Evolutionary conservation across 2,888 invertebrate genomes (phyloP), one percentile per base, ranked within the genome.

Genomic region (Caenorhabditis uteleia): DNA sequence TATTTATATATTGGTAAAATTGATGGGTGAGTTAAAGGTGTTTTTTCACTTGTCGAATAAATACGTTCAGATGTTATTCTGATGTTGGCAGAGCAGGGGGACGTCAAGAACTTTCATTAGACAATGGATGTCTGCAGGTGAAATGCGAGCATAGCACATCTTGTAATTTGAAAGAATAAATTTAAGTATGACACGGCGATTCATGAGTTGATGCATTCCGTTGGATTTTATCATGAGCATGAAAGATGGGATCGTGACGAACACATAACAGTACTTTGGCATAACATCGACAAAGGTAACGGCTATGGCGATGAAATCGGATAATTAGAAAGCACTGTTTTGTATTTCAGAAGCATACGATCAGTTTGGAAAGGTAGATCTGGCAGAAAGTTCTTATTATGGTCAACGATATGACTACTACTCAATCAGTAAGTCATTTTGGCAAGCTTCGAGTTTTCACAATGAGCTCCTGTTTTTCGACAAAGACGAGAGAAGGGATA

Each of bases 181-280:
- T 44, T 59, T 14, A 44, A 83, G 66, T 78, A 81, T 55, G 83
- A 83, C 68, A 83, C 83, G 1, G 79, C 82, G 14, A 82, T 83
- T 25, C 83, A 83, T 58, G 83, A 83, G 48, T 49, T 83, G 43
- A 80, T 82, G 79, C 78, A 81, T 50, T 77, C 77, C 0, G 76
- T 82, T 10, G 82, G 82, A 8, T 82, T 82, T 50, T 83, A 82
- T 60, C 83, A 83, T 54, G 83, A 83, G 58, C 83, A 83, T 69
- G 83, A 83, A 48, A 64, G 74, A 61, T 83, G 82, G 83, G 83
- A 83, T 67, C 55, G 83, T 7, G 83, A 83, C 46, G 72, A 78
- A 38, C 80, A 72, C 64, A 81, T 83, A 21, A 60, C 70, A 6
- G 81, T 83, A 40, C 59, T 83, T 16, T 83, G 83, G 83, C 78